phyloP scores from a whole-genome alignment of 2,113 vertebrate genomes.

The Origma solitaria region DNA sequence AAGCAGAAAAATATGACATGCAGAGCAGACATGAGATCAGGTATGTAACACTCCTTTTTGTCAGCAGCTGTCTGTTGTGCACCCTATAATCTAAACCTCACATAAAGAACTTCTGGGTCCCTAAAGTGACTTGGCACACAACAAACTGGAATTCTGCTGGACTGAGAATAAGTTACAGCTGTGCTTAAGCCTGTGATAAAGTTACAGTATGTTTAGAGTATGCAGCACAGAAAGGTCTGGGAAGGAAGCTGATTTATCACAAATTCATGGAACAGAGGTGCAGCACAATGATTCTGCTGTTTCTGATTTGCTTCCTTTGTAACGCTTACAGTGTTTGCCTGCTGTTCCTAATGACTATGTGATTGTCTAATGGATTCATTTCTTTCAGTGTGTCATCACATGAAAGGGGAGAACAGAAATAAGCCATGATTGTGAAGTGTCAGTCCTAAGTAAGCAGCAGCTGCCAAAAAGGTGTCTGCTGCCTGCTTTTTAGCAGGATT shows the following conservation, averaged over 20 bases:
- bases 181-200: background rate
- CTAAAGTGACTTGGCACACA: background rate
- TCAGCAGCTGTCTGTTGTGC: background rate
- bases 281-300: background rate
- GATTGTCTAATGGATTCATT: fast-evolving
- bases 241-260: background rate
- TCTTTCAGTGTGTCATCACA: background rate
- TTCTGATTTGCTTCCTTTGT: background rate
- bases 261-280: background rate
- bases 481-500: background rate
- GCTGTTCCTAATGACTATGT: background rate
- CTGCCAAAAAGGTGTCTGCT: background rate
- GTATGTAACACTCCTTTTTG: slow-evolving; percentile 62
- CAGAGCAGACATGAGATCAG: slow-evolving; percentile 87
- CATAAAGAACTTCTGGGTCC: background rate
- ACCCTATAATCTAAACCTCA: background rate
- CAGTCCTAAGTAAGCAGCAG: background rate
- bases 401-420: background rate
- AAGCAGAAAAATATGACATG: slow-evolving; percentile 89
- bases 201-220: background rate
- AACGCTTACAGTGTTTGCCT: background rate
- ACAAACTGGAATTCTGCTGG: background rate
- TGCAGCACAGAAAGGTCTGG: background rate
- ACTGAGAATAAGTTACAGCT: background rate
- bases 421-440: background rate